Percentiles rank a stretch among this genome's conserved stretches.
Conservation (phyloP, 2,797 vertebrate genomes). For the Falco naumanni region DNA sequence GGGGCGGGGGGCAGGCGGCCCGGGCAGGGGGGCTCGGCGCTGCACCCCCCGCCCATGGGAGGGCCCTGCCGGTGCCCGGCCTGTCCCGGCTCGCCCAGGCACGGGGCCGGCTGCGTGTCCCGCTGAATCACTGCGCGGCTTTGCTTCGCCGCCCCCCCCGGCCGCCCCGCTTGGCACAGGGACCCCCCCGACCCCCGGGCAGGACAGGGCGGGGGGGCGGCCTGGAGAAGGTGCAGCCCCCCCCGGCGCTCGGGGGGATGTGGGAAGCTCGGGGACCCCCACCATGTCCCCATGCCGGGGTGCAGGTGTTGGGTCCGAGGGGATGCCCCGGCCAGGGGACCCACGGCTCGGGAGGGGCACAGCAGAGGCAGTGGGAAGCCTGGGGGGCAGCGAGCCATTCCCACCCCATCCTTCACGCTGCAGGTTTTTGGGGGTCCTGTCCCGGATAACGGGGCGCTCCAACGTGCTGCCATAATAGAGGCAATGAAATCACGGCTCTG, state of each 20-base stretch:
- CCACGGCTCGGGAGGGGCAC: rapidly evolving
- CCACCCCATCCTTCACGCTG: rapidly evolving
- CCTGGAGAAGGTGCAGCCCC: neutral
- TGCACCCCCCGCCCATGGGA: neutral
- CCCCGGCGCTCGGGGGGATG: rapidly evolving
- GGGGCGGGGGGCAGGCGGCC: neutral
- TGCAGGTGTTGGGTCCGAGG: neutral
- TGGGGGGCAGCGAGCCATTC: neutral
- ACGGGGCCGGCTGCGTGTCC: constrained; percentile 26
- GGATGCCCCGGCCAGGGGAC: neutral
- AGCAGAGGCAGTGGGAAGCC: neutral
- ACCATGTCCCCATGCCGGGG: rapidly evolving
- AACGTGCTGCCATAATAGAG: rapidly evolving
- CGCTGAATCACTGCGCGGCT: neutral
- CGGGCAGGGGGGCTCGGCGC: neutral
- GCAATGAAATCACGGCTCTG: neutral
- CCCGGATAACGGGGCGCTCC: rapidly evolving
- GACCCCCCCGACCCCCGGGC: neutral
- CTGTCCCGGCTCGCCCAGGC: constrained; percentile 35
- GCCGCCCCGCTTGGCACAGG: neutral
- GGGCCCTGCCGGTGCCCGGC: neutral
- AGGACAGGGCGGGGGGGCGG: rapidly evolving
- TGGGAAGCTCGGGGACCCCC: neutral
- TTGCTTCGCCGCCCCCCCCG: neutral
- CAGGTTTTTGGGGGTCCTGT: neutral